Evolutionary conservation across 2,888 invertebrate species (phyloP).

Genomic region (Coenonympha glycerion): DNA sequence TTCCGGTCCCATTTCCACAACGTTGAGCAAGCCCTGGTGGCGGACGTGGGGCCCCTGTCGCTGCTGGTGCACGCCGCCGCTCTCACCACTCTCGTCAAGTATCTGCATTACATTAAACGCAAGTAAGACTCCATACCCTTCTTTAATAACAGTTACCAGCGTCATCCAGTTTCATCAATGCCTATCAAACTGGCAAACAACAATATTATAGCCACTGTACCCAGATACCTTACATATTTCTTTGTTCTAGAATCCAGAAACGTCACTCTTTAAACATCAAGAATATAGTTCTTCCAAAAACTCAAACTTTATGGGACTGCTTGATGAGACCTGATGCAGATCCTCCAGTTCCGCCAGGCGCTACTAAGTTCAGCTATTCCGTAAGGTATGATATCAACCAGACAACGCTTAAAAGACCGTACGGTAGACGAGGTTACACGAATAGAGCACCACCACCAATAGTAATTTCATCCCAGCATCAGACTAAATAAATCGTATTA

Average conservation of each 20-base stretch:
- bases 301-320: conserved; percentile 49
- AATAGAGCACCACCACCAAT: too few species aligned
- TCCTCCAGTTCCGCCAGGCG: conserved; percentile 84
- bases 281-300: conserved; percentile 49
- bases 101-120: conserved; percentile 77
- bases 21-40: conserved; percentile 84
- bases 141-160: neutral
- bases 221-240: too few species aligned
- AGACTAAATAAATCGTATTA: too few species aligned
- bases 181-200: too few species aligned
- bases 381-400: conserved; percentile 59
- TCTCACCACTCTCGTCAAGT: conserved; percentile 81
- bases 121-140: conserved; percentile 79
- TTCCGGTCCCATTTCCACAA: conserved; percentile 87
- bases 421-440: too few species aligned
- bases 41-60: conserved; percentile 76
- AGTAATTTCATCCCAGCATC: too few species aligned
- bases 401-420: neutral
- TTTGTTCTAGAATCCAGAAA: conserved; percentile 56
- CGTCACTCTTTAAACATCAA: conserved; percentile 51
- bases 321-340: conserved; percentile 67
- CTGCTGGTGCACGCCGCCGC: conserved; percentile 84
- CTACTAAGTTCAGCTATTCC: conserved; percentile 84
- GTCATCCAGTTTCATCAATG: too few species aligned
- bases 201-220: too few species aligned